Base-by-base conservation (phyloP, 2,888 invertebrate species). In the Halocaridina rubra region DNA sequence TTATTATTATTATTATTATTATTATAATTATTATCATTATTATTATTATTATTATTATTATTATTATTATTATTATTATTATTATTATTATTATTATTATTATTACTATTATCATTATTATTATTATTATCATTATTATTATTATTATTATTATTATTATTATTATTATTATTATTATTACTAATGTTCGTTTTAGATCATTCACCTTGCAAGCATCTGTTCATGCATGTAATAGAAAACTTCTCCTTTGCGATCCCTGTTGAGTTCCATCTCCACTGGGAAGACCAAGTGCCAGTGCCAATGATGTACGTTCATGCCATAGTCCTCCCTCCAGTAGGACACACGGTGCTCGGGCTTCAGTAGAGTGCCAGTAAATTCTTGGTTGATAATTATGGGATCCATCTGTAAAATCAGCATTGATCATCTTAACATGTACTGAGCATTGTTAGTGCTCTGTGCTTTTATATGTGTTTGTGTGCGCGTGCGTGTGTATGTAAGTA, bases 281-380 rank as follows among this genome's bases (percentile, higher is more conserved):
- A 96, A 96, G 1, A 96, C 96, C 89, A 96, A 92, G 91, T 97
- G 96, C 96, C 96, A 96, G 90, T 96, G 96, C 96, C 96, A 97
- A 90, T 97, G 96, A 90, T 96, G 96, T 76, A 96, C 93, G 91
- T 96, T 96, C 89, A 96, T 92, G 88, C 96, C 96, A 86, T 88
- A 85, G 91, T 96, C 96, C 90, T 96, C 96, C 59, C 96, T 93
- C 93, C 95, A 96, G 91, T 96, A 97, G 33, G 95, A 95, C 86
- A 96, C 91, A 4, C 94, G 93, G 90, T 96, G 96, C 89, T 97
- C 96, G 0, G 94, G 94, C 89, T 96, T 96, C 2, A 92, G 89
- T 88, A 94, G 93, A 0, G 94, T 93, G 0, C 96, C 96, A 0
- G 96, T 95, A 90, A 94, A 96, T 84, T 90, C 90, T 24, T 86